Conservation (phyloP, 2,888 invertebrate genomes). For the Neoaliturus tenellus region DNA sequence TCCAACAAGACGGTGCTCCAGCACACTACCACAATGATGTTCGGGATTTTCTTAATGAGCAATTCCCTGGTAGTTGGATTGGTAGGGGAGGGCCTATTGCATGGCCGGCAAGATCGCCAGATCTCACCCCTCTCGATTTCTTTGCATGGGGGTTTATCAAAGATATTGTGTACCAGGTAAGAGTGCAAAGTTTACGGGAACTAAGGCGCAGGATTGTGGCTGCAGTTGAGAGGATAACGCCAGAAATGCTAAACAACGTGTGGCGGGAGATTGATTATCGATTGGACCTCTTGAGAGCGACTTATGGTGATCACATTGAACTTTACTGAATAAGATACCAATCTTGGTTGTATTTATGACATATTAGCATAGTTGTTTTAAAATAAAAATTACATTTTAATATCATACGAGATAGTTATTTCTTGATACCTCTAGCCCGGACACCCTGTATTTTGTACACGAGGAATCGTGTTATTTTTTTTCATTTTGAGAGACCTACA, state of each 20-base stretch:
- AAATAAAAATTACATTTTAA: no score
- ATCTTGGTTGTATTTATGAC: no score
- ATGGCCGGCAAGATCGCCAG: conserved; percentile 31
- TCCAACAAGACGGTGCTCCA: conserved; percentile 27
- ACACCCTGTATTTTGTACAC: no score
- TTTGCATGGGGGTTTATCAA: conserved; percentile 22
- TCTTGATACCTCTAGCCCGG: no score
- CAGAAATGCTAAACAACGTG: conserved; percentile 3
- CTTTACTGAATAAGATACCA: no score
- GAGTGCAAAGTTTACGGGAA: conserved; percentile 25
- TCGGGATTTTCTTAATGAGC: conserved; percentile 27
- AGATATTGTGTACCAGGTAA: conserved; percentile 16
- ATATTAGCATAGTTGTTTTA: no score
- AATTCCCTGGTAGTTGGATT: conserved; percentile 16
- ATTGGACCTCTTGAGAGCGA: no score
- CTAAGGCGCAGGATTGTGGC: conserved; percentile 11
- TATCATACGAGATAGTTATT: no score
- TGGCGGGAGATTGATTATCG: conserved; percentile 4
- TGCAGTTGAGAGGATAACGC: conserved; percentile 29
- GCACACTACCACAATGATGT: conserved; percentile 28
- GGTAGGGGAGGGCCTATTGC: not conserved
- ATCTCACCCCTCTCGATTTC: conserved; percentile 29
- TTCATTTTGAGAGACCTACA: no score
- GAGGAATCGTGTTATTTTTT: no score
- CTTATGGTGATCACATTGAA: no score